Evolutionary conservation across 2,113 vertebrate species (phyloP).

Genomic region (Brienomyrus brachyistius): DNA sequence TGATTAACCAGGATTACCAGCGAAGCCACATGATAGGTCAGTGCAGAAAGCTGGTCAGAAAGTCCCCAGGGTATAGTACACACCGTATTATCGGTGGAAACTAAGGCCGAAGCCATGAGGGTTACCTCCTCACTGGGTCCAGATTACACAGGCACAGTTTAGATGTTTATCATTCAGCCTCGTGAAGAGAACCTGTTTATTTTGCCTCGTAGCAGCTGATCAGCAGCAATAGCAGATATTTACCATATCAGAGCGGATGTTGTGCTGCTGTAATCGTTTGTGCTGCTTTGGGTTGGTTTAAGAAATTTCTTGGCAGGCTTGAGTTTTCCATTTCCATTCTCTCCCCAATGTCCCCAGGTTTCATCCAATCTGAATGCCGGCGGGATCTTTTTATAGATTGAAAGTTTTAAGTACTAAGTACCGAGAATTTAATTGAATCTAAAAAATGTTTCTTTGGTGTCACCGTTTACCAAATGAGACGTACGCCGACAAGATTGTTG

Average conservation of each 20-base stretch:
- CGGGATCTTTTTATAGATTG: conserved; percentile 1
- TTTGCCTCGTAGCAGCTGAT: background rate
- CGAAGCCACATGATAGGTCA: background rate
- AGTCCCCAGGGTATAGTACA: background rate
- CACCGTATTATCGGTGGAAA: background rate
- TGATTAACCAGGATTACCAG: background rate
- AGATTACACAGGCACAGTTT: background rate
- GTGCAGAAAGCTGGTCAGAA: background rate
- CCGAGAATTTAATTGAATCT: background rate
- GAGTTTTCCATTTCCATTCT: background rate
- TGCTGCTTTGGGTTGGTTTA: background rate
- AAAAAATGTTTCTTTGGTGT: background rate
- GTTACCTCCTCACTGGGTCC: background rate
- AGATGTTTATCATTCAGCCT: background rate
- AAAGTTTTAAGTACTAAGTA: background rate
- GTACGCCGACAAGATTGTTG: background rate
- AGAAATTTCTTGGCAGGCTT: background rate
- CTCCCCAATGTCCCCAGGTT: background rate
- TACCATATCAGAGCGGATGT: background rate
- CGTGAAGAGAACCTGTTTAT: background rate
- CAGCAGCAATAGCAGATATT: background rate
- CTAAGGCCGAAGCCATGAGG: background rate
- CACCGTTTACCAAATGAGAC: background rate
- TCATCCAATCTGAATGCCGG: background rate
- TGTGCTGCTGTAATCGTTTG: background rate